Evolutionary conservation across 2,888 invertebrate genomes (phyloP), one percentile per base, ranked within the genome.

Genomic region (Pasiphila rectangulata): DNA sequence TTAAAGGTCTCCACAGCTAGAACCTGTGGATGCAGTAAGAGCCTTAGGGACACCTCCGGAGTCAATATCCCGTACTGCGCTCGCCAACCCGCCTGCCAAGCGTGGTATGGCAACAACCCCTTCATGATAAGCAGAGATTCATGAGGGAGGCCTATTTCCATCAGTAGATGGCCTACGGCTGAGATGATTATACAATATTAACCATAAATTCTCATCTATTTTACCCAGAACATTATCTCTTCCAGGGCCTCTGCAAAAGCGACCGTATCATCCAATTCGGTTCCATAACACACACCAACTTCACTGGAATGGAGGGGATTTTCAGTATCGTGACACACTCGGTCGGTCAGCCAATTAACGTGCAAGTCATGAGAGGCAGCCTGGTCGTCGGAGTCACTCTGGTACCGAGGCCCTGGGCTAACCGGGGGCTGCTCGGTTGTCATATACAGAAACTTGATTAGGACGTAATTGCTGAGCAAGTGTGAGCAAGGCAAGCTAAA

Each of bases 251-350:
- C 3, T 81, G 86, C 56, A 87, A 90, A 21, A 90, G 92, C 9
- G 96, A 96, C 76, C 87, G 91, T 54, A 88, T 96, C 9, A 66
- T 94, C 2, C 91, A 94, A 63, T 96, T 96, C 75, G 96, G 96
- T 3, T 93, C 95, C 0, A 82, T 96, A 4, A 94, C 93, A 69
- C 78, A 85, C 0, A 78, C 73, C 3, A 96, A 96, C 79, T 96
- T 94, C 67, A 87, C 89, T 34, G 90, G 91, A 34, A 78, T 96
- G 16, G 83, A 86, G 0, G 93, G 95, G 72, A 92, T 96, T 34
- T 92, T 91, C 0, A 85, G 90, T 19, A 81, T 96, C 21, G 95
- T 95, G 1, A 85, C 91, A 25, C 91, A 92, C 68, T 92, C 92
- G 0, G 88, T 91, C 9, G 90, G 91, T 0, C 89, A 90, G 51